phyloP scores from a whole-genome alignment of 2,113 vertebrate species.

The Natator depressus region DNA sequence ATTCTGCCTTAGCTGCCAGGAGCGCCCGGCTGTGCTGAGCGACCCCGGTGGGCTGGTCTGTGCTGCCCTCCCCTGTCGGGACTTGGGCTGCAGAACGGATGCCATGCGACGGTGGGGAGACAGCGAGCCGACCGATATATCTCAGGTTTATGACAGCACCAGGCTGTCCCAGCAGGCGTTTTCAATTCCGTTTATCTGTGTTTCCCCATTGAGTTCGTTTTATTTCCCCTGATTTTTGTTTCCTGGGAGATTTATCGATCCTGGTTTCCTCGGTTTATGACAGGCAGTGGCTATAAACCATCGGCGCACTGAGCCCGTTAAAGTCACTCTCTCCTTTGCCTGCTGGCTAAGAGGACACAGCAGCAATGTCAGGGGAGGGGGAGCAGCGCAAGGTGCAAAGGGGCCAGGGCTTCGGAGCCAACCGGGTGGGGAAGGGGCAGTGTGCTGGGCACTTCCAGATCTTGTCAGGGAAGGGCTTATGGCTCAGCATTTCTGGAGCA shows the following conservation, averaged over 20 bases:
- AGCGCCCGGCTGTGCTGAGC: background rate
- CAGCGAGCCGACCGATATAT: background rate
- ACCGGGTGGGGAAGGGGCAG: rapidly evolving
- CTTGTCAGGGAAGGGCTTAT: background rate
- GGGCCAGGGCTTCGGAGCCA: background rate
- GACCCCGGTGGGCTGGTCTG: background rate
- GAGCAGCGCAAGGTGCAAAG: too few species aligned
- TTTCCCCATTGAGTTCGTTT: constrained; percentile 64
- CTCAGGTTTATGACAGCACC: constrained; percentile 58
- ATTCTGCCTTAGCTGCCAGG: too few species aligned
- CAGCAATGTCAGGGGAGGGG: rapidly evolving
- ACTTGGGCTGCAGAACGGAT: background rate
- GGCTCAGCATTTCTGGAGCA: background rate
- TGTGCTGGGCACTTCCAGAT: background rate
- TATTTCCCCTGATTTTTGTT: constrained; percentile 68
- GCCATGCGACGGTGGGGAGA: background rate
- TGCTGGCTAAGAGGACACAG: rapidly evolving
- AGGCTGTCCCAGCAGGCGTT: constrained; percentile 54
- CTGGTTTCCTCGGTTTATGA: constrained; percentile 70
- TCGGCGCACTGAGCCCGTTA: background rate
- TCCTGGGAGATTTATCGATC: constrained; percentile 58
- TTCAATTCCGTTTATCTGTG: constrained; percentile 49
- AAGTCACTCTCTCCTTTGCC: background rate
- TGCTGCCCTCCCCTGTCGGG: background rate
- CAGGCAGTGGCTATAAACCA: constrained; percentile 64